Evolutionary conservation across 2,797 vertebrate species (phyloP).

Genomic region (Merluccius polli): DNA sequence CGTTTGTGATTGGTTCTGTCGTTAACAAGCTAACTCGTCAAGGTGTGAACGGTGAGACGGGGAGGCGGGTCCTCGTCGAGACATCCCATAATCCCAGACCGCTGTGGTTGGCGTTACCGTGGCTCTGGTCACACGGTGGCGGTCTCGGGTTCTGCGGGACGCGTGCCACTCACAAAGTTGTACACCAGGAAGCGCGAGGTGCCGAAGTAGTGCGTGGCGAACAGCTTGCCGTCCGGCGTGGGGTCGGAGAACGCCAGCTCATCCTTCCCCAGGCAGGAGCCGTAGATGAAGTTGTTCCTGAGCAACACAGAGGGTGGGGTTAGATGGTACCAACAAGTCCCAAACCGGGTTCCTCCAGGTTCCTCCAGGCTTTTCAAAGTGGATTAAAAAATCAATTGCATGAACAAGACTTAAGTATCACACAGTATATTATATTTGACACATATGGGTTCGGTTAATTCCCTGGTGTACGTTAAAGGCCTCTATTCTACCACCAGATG

Average conservation of each 20-base stretch:
- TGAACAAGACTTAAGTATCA: too few relatives aligned
- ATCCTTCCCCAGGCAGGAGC: constrained; percentile 94
- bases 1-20: constrained; percentile 14
- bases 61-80: constrained; percentile 21
- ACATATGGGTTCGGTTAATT: too few relatives aligned
- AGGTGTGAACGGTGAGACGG: not conserved
- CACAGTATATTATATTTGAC: too few relatives aligned
- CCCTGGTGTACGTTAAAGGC: too few relatives aligned
- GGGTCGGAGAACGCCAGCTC: constrained; percentile 99
- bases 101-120: not conserved
- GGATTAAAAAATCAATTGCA: too few relatives aligned
- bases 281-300: constrained; percentile 98
- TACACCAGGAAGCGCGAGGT: constrained; percentile 98
- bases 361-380: too few relatives aligned
- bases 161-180: constrained; percentile 90
- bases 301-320: constrained; percentile 6
- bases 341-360: not conserved
- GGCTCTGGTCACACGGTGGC: constrained; percentile 52
- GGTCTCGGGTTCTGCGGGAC: constrained; percentile 45
- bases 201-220: constrained; percentile 93
- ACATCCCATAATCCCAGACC: not conserved
- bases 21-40: constrained; percentile 7
- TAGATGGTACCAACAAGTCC: not conserved
- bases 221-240: constrained; percentile 96
- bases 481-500: too few relatives aligned